Base-by-base conservation (phyloP, 2,797 vertebrate species). In the Mareca strepera region DNA sequence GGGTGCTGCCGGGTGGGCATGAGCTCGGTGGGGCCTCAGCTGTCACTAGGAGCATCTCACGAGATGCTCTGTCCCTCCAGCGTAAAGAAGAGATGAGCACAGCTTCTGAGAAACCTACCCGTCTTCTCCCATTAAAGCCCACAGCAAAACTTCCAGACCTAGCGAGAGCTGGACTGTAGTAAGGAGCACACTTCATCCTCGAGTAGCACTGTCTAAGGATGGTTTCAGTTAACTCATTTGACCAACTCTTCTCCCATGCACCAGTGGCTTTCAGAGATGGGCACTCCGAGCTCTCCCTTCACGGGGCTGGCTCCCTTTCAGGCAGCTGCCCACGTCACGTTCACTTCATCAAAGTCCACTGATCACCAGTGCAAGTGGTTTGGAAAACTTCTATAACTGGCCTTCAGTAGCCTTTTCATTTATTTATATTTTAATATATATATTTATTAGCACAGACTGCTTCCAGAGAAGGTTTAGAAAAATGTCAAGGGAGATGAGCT, bases 31-130 rank as follows among this genome's bases (percentile, higher is more conserved):
- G 25, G 18, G 39, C 11, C 4, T 12, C 9, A 15, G 15, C 82
- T 46, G 23, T 55, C 76, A 5, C 17, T 39, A 10, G 58, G 91
- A 80, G 26, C 37, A 41, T 48, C 11, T 5, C 21, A 21, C 1
- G 0, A 2, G 0, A 26, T 13, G 12, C 80, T 78, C 3, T 31
- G 3, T 50, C 8, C 9, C 1, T 82, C 0, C 0, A n/a, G 2
- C 52, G 5, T n/a, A 58, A 80, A 84, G 31, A 0, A 0, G 3
- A 43, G 48, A 9, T 62, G 15, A 55, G 23, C 14, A 48, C 48
- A 21, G 26, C 31, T 41, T 69, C n/a, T 39, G 66, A 58, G 37
- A 55, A 83, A 41, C 7, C 12, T 50, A 14, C 23, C 9, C 37
- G 7, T 62, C 37, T 67, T 43, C 7, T 76, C 13, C 17, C n/a